Conservation (phyloP, 2,888 invertebrate species). For the Microctonus brassicae region DNA sequence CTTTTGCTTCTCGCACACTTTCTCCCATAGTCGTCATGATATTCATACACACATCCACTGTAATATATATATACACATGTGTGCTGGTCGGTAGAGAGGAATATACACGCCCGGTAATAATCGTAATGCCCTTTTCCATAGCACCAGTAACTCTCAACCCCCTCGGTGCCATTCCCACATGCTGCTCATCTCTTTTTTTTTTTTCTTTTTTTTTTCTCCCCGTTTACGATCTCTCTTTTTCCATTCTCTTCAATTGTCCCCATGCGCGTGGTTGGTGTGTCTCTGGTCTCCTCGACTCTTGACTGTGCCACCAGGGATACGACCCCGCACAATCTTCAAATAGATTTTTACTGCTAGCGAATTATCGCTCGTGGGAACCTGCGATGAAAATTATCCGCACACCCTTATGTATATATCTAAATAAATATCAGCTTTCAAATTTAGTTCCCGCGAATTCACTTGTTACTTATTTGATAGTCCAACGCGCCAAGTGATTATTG, state of each 20-base stretch:
- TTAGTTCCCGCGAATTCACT: not conserved
- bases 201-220: constrained; percentile 39
- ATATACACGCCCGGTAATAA: constrained; percentile 63
- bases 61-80: constrained; percentile 16
- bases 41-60: constrained; percentile 18
- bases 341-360: constrained; percentile 58
- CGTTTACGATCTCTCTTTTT: constrained; percentile 35
- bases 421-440: constrained; percentile 19
- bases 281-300: constrained; percentile 34
- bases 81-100: constrained; percentile 2
- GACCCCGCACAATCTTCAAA: constrained; percentile 53
- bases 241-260: constrained; percentile 23
- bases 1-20: constrained; percentile 49
- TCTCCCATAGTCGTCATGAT: not conserved
- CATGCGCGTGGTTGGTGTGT: constrained; percentile 14
- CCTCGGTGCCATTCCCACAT: constrained; percentile 46
- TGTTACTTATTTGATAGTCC: too few species aligned
- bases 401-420: not conserved
- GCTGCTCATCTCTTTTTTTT: constrained; percentile 31
- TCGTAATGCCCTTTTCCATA: constrained; percentile 68
- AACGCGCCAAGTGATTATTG: too few species aligned
- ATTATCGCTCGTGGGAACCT: constrained; percentile 54
- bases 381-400: constrained; percentile 1
- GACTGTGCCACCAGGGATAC: constrained; percentile 30
- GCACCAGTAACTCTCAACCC: constrained; percentile 35